Evolutionary conservation across 2,888 invertebrate genomes (phyloP), one percentile per base, ranked within the genome.

Genomic region (Diloba caeruleocephala): DNA sequence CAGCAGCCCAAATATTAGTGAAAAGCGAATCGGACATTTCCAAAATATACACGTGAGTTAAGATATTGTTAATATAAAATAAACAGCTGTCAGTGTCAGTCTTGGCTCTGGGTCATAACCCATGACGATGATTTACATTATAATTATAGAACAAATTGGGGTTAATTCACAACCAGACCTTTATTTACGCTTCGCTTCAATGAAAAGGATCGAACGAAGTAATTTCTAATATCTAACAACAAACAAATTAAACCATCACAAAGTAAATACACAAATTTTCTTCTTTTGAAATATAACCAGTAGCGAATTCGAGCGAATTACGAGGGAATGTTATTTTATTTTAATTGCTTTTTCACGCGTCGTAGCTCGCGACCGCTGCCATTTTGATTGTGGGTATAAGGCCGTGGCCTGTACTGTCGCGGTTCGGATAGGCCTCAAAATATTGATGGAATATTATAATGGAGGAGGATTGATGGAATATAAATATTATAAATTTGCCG

Each of bases 321-420:
- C 34, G 15, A 15, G 13, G 17, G 34, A 32, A 55, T 54, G 57
- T 67, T 56, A 57, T 74, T 59, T 54, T 58, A 55, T 72, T 73
- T 69, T 71, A 73, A 74, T 74, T 74, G 66, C 46, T 65, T 63
- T 71, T 65, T 62, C 60, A 71, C 68, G 72, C 57, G 46, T 55
- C 53, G 28, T 9, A 29, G 31, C 3, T 7, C 38, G 9, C 38
- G 8, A 19, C 50, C 43, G 37, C 32, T 9, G 33, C 50, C 58
- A 55, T 72, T 71, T 54, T 54, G 48, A 31, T 45, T 64, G 39
- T 46, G 43, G 49, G n/a, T 45, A 13, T 34, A 36, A 65, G 34
- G 39, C 42, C 29, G 36, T 10, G 43, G 44, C 29, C 14, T 36
- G 26, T 33, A 28, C 29, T 19, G 7, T 31, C 13, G 58, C 41